These are phyloP conservation scores for Nanger granti DNA, from an alignment of 2,113 vertebrate species.

Conservation along the genomic window DNA sequence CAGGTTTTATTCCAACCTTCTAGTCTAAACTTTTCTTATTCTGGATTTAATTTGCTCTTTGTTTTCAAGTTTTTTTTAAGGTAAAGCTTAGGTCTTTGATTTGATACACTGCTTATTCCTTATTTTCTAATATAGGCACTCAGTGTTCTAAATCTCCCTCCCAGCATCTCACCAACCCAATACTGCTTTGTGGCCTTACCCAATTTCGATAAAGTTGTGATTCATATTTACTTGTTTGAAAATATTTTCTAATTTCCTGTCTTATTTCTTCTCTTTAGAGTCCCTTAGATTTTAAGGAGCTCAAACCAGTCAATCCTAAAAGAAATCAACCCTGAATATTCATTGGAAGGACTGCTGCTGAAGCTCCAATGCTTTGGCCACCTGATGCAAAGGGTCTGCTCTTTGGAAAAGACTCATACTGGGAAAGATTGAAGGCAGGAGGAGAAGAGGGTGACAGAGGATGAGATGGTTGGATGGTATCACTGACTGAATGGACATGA, in stretches of 20 bases:
- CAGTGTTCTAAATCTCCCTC: not conserved
- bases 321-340: not conserved
- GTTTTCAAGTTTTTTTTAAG: constrained; percentile 2
- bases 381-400: not conserved
- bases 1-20: not conserved
- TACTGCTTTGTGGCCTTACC: not conserved
- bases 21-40: not conserved
- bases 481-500: not conserved
- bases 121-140: not conserved
- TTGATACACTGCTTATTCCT: not conserved
- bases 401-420: not conserved
- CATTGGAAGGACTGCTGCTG: not conserved
- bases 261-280: not conserved
- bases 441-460: not conserved
- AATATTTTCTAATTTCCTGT: constrained; percentile 18
- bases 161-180: not conserved
- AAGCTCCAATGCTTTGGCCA: not conserved
- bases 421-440: not conserved
- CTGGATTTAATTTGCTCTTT: constrained; percentile 18
- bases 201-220: not conserved
- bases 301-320: not conserved
- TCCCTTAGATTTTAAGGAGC: not conserved
- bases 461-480: not conserved
- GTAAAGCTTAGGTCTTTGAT: not conserved
- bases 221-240: constrained; percentile 11